A percentile compares a stretch with the other conserved stretches of the same genome.
Conservation (phyloP, 2,888 invertebrate genomes). For the Leptopterna dolabrata region DNA sequence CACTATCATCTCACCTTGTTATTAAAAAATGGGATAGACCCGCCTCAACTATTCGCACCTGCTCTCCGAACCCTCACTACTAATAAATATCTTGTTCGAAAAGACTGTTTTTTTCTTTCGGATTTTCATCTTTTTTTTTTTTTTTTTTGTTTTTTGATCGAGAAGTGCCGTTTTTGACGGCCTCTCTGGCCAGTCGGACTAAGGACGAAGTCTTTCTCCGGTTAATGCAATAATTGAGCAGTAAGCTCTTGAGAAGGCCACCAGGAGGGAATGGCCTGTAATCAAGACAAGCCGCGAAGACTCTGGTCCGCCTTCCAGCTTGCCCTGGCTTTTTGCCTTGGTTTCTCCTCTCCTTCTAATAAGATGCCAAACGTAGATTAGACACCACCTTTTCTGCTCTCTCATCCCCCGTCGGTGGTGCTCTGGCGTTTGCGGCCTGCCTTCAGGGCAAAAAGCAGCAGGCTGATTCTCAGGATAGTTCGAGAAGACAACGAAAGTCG, state of each 20-base stretch:
- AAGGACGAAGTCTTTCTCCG: neutral
- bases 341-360: constrained; percentile 1
- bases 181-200: neutral
- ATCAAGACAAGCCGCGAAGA: constrained; percentile 31
- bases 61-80: neutral
- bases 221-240: constrained; percentile 42
- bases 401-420: neutral
- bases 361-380: constrained; percentile 21
- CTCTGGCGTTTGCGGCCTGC: neutral
- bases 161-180: neutral
- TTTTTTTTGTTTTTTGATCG: neutral
- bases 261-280: constrained; percentile 28
- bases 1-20: constrained; percentile 9
- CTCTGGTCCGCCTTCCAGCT: neutral
- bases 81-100: constrained; percentile 16
- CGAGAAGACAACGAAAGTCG: neutral
- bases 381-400: neutral
- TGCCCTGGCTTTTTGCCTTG: neutral
- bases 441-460: neutral
- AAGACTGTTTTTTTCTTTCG: neutral
- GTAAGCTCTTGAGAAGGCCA: constrained; percentile 31
- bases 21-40: neutral
- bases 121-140: neutral
- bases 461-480: neutral
- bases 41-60: constrained; percentile 33